phyloP scores from a whole-genome alignment of 2,797 vertebrate species.

The Ctenochaetus hawaiiensis region DNA sequence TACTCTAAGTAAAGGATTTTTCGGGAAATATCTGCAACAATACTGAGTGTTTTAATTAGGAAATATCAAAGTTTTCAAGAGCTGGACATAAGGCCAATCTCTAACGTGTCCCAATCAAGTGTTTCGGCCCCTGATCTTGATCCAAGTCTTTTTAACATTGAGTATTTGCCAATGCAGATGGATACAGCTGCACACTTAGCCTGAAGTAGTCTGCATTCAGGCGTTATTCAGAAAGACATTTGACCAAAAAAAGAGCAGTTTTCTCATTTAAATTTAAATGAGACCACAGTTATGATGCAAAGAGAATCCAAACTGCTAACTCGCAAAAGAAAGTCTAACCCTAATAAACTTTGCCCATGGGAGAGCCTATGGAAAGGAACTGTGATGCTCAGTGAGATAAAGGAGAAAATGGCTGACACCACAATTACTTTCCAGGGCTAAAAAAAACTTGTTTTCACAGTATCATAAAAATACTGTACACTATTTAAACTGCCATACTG shows the following conservation, averaged over 20 bases:
- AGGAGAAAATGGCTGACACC: background rate
- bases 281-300: background rate
- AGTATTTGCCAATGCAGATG: conserved; percentile 12
- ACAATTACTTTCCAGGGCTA: background rate
- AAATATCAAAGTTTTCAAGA: conserved; percentile 27
- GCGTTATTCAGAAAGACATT: background rate
- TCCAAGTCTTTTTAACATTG: conserved; percentile 13
- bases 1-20: conserved; percentile 20
- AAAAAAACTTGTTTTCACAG: too few relatives aligned
- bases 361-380: background rate
- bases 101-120: conserved; percentile 17
- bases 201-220: background rate
- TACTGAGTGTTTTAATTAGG: conserved; percentile 15
- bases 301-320: background rate
- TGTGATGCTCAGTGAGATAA: background rate
- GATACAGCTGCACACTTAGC: conserved; percentile 18
- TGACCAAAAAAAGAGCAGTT: background rate
- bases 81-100: conserved; percentile 16
- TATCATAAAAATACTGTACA: background rate
- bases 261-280: conserved; percentile 1
- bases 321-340: background rate
- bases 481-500: too few relatives aligned
- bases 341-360: background rate
- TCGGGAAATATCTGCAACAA: conserved; percentile 15
- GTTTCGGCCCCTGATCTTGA: background rate